Evolutionary conservation across 2,113 vertebrate genomes (phyloP), one percentile per base, ranked within the genome.

Genomic region (Cathartes aura): DNA sequence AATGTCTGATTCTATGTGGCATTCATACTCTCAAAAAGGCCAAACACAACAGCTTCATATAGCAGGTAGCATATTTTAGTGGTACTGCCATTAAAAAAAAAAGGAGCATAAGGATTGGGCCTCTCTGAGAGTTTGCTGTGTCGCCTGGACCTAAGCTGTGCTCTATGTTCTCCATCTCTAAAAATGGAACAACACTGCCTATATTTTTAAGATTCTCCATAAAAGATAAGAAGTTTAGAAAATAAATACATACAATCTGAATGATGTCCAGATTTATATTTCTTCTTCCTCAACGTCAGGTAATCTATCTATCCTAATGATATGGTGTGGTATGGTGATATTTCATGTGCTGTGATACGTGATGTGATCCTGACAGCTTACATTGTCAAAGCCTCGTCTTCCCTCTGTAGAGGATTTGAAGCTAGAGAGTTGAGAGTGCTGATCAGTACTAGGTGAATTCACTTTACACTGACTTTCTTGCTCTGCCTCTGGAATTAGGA

Each of bases 191-290:
- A 32, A 45, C 4, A 2, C 48, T 58, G 26, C 4, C 43, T 27
- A 0, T 34, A 12, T 7, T 32, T 72, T 38, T 38, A 16, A 55
- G 43, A 32, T 53, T 62, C 6, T 19, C 21, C n/a, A 2, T 21
- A 7, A 34, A 75, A 62, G 7, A 21, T 3, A 32, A 59, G 23
- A 45, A 43, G 24, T 40, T 55, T n/a, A 27, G 36, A 45, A 52
- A 75, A n/a, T 8, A 63, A 70, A 36, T 34, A 8, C 5, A 8
- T 60, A 6, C 52, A 30, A 30, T 34, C 17, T 62, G n/a, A 76
- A 22, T 0, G 0, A 42, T 19, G 8, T 38, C 30, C 26, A 66
- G 56, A 36, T 52, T 26, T 82, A 19, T 15, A 50, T 50, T 62
- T 60, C 34, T 64, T 75, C 48, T 71, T 78, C n/a, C 5, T 66